Percentiles rank a stretch among this genome's conserved stretches.
phyloP scores from a whole-genome alignment of 2,888 invertebrate genomes.

The Acholoe squamosa region DNA sequence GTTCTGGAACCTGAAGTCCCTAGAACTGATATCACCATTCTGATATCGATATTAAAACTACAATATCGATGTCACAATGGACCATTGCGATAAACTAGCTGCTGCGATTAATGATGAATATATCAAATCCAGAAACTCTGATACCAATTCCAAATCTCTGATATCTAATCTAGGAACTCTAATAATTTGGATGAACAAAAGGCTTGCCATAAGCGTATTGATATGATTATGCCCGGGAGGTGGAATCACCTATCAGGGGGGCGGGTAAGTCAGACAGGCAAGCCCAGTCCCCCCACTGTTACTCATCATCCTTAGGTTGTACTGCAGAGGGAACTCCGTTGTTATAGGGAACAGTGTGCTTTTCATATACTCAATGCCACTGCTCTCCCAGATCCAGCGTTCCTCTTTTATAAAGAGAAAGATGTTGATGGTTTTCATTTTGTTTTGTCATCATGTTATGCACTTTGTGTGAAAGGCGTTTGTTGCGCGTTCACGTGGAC shows the following conservation, averaged over 20 bases:
- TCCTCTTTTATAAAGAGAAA: background rate
- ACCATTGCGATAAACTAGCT: too few relatives aligned
- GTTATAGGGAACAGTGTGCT: conserved; percentile 21
- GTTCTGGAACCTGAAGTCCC: too few relatives aligned
- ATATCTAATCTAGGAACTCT: too few relatives aligned
- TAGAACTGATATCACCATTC: too few relatives aligned
- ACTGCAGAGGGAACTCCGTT: background rate
- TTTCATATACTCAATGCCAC: conserved; percentile 15
- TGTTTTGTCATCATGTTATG: conserved; percentile 27
- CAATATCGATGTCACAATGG: too few relatives aligned
- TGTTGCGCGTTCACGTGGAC: background rate
- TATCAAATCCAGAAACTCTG: too few relatives aligned
- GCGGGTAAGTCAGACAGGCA: background rate
- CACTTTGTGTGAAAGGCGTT: conserved; percentile 28
- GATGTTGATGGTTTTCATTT: background rate
- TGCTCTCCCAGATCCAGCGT: background rate
- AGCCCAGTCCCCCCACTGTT: background rate
- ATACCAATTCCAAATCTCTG: too few relatives aligned
- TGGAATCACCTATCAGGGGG: conserved; percentile 46
- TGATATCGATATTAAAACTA: too few relatives aligned
- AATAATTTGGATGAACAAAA: too few relatives aligned
- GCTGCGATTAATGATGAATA: too few relatives aligned
- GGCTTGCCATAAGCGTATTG: too few relatives aligned
- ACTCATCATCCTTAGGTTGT: conserved; percentile 27
- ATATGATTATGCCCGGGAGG: background rate